Evolutionary conservation across 2,888 invertebrate species (phyloP).

Genomic region (Argyresthia goedartella): DNA sequence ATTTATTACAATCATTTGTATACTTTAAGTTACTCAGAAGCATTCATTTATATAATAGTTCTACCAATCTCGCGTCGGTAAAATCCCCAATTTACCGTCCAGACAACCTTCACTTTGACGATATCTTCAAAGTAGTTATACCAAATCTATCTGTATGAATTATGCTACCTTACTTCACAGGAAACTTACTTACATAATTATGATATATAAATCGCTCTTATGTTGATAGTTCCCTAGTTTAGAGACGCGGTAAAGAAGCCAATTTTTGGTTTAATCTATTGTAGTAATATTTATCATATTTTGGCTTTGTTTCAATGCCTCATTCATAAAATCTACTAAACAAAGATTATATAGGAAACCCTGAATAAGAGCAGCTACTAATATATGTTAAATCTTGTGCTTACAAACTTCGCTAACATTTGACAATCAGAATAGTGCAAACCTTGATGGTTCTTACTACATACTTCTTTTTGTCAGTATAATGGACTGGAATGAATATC

Average conservation of each 20-base stretch:
- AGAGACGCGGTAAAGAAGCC: conserved; percentile 55
- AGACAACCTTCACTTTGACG: too few species aligned
- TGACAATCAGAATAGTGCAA: too few species aligned
- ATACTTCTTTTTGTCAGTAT: not conserved
- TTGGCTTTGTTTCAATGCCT: conserved; percentile 34
- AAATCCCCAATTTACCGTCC: not conserved
- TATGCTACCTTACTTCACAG: conserved; percentile 29
- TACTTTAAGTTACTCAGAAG: conserved; percentile 12
- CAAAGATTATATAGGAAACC: conserved; percentile 7
- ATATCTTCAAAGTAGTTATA: too few species aligned
- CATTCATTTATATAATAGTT: conserved; percentile 12
- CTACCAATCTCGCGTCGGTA: not conserved
- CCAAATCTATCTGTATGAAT: conserved; percentile 9
- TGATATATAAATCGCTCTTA: conserved; percentile 57
- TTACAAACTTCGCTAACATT: not conserved
- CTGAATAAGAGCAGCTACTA: conserved; percentile 8
- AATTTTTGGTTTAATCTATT: conserved; percentile 52
- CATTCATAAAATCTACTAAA: conserved; percentile 22
- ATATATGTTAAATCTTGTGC: conserved; percentile 3
- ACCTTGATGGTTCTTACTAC: too few species aligned
- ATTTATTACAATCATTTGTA: conserved; percentile 8
- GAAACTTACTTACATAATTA: conserved; percentile 37
- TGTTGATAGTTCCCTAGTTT: conserved; percentile 24
- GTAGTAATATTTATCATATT: conserved; percentile 16
- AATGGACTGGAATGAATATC: conserved; percentile 17